phyloP scores from a whole-genome alignment of 2,113 vertebrate genomes.

The Speoplatyrhinus poulsoni region DNA sequence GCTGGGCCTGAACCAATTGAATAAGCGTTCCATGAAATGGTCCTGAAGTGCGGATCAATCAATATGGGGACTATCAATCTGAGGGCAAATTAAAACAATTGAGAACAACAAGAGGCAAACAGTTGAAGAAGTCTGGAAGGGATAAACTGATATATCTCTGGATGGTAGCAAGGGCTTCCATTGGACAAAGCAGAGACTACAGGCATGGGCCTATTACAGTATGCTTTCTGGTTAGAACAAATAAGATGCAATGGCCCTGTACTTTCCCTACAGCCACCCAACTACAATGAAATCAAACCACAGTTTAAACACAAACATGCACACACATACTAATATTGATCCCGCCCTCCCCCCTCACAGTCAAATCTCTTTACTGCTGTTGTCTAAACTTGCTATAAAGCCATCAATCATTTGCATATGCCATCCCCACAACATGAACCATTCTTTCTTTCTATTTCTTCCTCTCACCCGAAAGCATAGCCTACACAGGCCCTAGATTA shows the following conservation, averaged over 20 bases:
- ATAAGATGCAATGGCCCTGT: constrained; percentile 38
- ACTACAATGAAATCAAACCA: not conserved
- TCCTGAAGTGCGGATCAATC: constrained; percentile 79
- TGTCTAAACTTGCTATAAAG: constrained; percentile 76
- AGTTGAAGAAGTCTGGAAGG: constrained; percentile 49
- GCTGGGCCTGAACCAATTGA: constrained; percentile 75
- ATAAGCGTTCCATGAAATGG: constrained; percentile 82
- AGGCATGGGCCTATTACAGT: not conserved
- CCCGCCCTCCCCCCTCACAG: constrained; percentile 70
- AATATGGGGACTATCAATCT: constrained; percentile 78
- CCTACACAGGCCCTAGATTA: no score
- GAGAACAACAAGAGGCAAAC: constrained; percentile 66
- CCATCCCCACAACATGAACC: constrained; percentile 55
- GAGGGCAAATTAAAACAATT: constrained; percentile 77
- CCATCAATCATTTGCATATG: constrained; percentile 82
- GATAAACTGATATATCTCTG: constrained; percentile 34
- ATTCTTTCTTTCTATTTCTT: constrained; percentile 1
- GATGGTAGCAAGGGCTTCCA: not conserved
- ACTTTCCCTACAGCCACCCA: constrained; percentile 54
- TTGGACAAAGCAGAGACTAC: not conserved
- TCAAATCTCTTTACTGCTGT: constrained; percentile 84
- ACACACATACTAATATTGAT: constrained; percentile 75
- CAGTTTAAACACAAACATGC: constrained; percentile 51
- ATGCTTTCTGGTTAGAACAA: not conserved
- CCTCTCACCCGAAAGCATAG: not conserved